Evolutionary conservation across 2,888 invertebrate species (phyloP), one percentile per base, ranked within the genome.

Genomic region (Sisyra nigra): DNA sequence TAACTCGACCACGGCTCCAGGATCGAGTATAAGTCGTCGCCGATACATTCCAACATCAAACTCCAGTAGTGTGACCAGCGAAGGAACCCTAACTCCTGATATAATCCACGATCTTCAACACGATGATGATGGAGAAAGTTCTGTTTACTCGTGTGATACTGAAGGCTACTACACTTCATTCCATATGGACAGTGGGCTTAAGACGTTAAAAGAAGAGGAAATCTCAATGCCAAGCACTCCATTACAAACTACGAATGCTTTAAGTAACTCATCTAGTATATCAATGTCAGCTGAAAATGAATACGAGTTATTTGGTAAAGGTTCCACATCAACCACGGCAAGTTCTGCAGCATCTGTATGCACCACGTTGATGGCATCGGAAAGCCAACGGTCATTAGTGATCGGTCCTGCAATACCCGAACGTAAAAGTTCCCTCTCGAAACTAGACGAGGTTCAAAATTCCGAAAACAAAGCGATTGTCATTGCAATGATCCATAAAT

Each of bases 81-180:
- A 86, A 62, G 85, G 85, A 17, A 86, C 86, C 3, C 66, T 85
- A 29, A 86, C 86, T 2, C 86, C 86, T 40, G 81, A 89, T 62
- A 77, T 84, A 40, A 84, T 81, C 48, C 78, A 80, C 53, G 77
- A 87, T 58, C 68, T 80, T 48, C 76, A 80, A 50, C 75, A 80
- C 50, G 85, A 87, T 59, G 88, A 89, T 57, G 75, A 81, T 41
- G 89, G 89, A 64, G 86, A 84, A 1, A 84, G 85, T 52, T 91
- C 91, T 0, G 85, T 89, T 45, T 93, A 91, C 61, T 93, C 93
- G 2, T 88, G 93, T 57, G 96, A 96, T 57, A 92, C 92, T 2
- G 96, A 96, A 64, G 96, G 96, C 6, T 96, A 94, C 61, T 96
- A 92, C 60, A 96, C 96, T 1, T 93, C 93, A 14, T 96, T 96